phyloP scores from a whole-genome alignment of 2,113 vertebrate species.

The Donacobius atricapilla region DNA sequence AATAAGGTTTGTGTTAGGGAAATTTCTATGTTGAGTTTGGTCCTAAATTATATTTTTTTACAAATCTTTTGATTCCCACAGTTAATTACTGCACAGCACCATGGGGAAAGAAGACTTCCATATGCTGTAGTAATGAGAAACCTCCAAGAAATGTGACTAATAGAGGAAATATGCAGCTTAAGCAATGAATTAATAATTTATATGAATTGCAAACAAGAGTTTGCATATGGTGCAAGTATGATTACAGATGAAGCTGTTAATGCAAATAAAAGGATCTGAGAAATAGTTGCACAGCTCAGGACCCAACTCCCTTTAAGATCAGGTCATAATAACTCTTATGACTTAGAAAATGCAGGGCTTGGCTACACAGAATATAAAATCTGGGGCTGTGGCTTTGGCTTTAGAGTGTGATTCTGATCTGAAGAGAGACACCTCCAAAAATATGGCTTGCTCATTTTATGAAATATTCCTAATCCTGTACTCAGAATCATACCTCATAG shows the following conservation, averaged over 20 bases:
- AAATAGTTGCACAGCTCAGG: background rate
- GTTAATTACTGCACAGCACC: background rate
- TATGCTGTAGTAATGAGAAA: slow-evolving; percentile 56
- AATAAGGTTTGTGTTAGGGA: background rate
- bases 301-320: background rate
- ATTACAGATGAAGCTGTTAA: slow-evolving; percentile 31
- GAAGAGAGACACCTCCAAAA: background rate
- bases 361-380: background rate
- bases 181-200: slow-evolving; percentile 48
- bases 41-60: slow-evolving; percentile 19
- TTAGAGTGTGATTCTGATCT: background rate
- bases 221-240: slow-evolving; percentile 27
- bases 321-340: background rate
- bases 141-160: slow-evolving; percentile 61
- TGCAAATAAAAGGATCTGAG: slow-evolving; percentile 49
- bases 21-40: background rate
- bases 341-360: background rate
- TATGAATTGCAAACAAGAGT: slow-evolving; percentile 19
- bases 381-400: background rate
- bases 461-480: background rate
- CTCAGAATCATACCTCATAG: background rate
- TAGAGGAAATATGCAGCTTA: slow-evolving; percentile 24
- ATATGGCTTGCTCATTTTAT: background rate
- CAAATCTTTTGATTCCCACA: slow-evolving; percentile 28
- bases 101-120: slow-evolving; percentile 61